Base-by-base conservation (phyloP, 2,888 invertebrate species). In the Agriotes lineatus region DNA sequence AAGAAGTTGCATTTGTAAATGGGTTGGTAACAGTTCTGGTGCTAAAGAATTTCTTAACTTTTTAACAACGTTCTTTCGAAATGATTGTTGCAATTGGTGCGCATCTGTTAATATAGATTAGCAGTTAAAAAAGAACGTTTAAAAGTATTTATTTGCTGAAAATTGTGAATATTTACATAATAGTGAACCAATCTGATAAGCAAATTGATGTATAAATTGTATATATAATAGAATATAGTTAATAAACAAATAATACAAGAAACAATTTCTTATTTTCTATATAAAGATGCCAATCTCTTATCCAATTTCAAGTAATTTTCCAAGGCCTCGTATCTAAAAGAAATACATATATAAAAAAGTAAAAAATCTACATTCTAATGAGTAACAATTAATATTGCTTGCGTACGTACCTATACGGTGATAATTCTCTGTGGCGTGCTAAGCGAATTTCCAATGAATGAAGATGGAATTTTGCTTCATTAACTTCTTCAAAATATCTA, bases 361-460 rank as follows among this genome's bases (percentile, higher is more conserved):
- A n/a, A n/a, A n/a, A n/a, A n/a, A n/a, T n/a, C n/a, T n/a, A n/a
- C 25, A 25, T 25, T 5, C 7, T 25, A 25, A 25, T n/a, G n/a
- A n/a, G n/a, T 39, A 12, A 4, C n/a, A 50, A 33, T 19, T 10
- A 22, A 30, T 5, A 25, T 33, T 14, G 65, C 60, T 70, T n/a
- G n/a, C n/a, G n/a, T 85, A 81, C 87, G 89, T 76, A 82, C 81
- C 82, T 80, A 6, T 84, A 82, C 0, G 85, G 85, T 0, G 89
- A 88, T 12, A 90, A 82, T 54, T 89, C 88, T 64, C 85, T 85
- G 76, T 90, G 89, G 1, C 91, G 85, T 0, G 87, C 85, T 69
- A 92, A 80, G 19, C 90, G 85, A 9, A 90, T 87, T 72, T 92
- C 90, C 30, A 91, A 77, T 0, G 88, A 85, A 64, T 90, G 88